Base-by-base conservation (phyloP, 2,888 invertebrate species). In the Athalia circularis region DNA sequence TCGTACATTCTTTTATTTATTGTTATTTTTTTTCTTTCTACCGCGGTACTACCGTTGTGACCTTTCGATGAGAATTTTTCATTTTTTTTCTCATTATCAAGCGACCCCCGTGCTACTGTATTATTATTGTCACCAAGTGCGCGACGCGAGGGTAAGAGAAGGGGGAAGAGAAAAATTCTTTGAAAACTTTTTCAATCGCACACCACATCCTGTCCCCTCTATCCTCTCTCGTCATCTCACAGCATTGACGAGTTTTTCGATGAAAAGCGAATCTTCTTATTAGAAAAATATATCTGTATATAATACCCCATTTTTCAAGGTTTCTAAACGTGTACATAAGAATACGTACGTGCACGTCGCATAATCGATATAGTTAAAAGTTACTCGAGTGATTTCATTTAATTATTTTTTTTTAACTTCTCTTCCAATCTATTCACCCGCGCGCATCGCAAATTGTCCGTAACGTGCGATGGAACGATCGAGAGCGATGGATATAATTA, bases 131-230 rank as follows among this genome's bases (percentile, higher is more conserved):
- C 75, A 75, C 59, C 59, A 29, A 59, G 62, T 43, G 47, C 75
- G 29, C 29, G 29, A 29, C 29, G 29, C 29, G 29, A 29, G 29
- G 29, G 29, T 29, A 29, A 29, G 29, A 29, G 29, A 29, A 29
- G 29, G 29, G 29, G 29, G 75, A 62, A 62, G 62, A 75, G 75
- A 75, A 59, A 75, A 50, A 75, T 75, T 62, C 62, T 52, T 64
- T 29, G 64, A 5, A 64, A 75, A 75, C 29, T 75, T 75, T 75
- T 75, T 75, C 75, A 75, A 75, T 75, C 75, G 62, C 61, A 75
- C 50, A 62, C 50, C 72, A 57, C 29, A 29, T 29, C 29, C 29
- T 29, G 29, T 29, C 9, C 54, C 54, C 9, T 45, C 72, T 45
- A 45, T 11, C 59, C 72, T 59, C 29, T 29, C 29, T 29, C 29